These are phyloP conservation scores for Mesorhabditis belari DNA, from an alignment of 2,888 invertebrate species.

Conservation along the genomic window DNA sequence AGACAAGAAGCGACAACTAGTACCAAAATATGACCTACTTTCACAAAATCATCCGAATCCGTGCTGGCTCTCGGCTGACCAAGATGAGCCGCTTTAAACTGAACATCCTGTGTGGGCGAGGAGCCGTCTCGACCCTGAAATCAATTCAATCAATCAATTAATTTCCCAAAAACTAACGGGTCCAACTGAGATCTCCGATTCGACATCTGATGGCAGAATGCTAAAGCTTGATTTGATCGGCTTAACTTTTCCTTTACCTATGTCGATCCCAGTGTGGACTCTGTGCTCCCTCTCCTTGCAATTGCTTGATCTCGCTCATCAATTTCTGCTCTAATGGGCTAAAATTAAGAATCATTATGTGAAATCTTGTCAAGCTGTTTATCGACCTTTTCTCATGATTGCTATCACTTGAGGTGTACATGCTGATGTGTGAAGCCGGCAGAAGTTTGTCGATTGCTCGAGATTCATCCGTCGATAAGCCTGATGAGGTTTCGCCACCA, in stretches of 20 bases:
- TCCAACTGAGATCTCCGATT: constrained; percentile 13
- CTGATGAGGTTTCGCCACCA: constrained; percentile 27
- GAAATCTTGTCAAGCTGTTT: no score
- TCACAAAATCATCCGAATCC: not conserved
- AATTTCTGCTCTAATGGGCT: not conserved
- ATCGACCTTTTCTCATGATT: not conserved
- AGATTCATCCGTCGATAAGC: constrained; percentile 11
- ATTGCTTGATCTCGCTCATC: not conserved
- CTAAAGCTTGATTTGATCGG: no score
- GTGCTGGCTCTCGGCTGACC: not conserved
- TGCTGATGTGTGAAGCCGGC: constrained; percentile 22
- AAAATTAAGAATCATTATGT: not conserved
- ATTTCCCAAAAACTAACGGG: not conserved
- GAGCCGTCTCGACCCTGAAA: not conserved
- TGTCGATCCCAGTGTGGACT: not conserved
- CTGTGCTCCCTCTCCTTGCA: no score
- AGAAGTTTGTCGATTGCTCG: constrained; percentile 20
- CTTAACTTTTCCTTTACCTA: no score
- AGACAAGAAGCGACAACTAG: no score
- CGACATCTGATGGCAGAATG: not conserved
- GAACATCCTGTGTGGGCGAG: constrained; percentile 1
- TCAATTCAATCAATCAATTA: constrained; percentile 1
- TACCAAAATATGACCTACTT: no score
- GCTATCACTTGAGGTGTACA: not conserved
- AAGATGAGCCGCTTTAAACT: not conserved